Evolutionary conservation across 2,888 invertebrate genomes (phyloP), one percentile per base, ranked within the genome.

Genomic region (Dysmachus trigonus): DNA sequence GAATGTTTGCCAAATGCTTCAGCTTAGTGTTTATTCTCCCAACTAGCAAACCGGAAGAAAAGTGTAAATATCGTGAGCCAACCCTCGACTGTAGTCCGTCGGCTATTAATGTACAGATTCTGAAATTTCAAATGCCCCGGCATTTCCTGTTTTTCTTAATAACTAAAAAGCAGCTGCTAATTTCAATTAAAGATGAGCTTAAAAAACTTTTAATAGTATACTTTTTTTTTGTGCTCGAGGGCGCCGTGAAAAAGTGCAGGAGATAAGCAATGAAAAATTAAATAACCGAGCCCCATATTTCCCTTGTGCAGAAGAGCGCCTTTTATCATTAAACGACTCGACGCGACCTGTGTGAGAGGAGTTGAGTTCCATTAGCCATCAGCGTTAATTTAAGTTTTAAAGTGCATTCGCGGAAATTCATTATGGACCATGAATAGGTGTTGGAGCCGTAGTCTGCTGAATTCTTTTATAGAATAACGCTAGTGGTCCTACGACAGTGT

Each of bases 301-400:
- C 10, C 10, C 62, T 15, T 47, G 27, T 62, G 18, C 62, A 18
- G 51, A 7, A 18, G 7, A 62, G 62, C 27, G 27, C 62, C 62
- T 27, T 62, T 47, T 62, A 27, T 62, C 62, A 62, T 62, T 62
- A 62, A 62, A 62, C 27, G 10, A 8, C 47, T n/a, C 47, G 47
- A 47, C 47, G n/a, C 18, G 62, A 62, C 62, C 27, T 27, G 18
- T 15, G n/a, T 1, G n/a, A 47, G 47, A 47, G 18, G 3, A 62
- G 62, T 62, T 62, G 62, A 27, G 27, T 76, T 76, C 35, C 76
- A 76, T 76, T 76, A 76, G 76, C 76, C 35, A 38, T 76, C 33
- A 76, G 76, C 76, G 38, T 76, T 38, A 76, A 76, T 76, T 76
- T 33, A 76, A 76, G 38, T 38, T 76, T 31, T 76, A 33, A 76